phyloP scores from a whole-genome alignment of 2,888 invertebrate species.

The Synanthedon tipuliformis region DNA sequence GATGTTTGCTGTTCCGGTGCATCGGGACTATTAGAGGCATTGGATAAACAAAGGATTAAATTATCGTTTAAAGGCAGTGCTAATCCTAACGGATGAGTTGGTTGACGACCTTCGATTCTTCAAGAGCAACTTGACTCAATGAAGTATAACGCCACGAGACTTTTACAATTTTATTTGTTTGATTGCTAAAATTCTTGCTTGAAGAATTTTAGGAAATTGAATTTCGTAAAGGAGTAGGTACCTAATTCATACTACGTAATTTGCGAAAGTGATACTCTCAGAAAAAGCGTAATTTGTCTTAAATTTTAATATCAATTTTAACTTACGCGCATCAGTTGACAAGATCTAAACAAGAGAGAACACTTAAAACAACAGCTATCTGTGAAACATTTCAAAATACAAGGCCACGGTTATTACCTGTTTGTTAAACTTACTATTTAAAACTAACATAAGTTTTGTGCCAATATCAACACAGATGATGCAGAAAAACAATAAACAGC shows the following conservation, averaged over 20 bases:
- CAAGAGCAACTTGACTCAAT: conserved; percentile 7
- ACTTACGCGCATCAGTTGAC: too few relatives aligned
- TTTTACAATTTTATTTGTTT: background rate
- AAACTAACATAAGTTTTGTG: conserved; percentile 60
- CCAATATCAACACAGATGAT: conserved; percentile 59
- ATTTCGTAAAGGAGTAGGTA: too few relatives aligned
- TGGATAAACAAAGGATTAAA: conserved; percentile 68
- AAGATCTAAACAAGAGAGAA: too few relatives aligned
- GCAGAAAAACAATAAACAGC: conserved; percentile 62
- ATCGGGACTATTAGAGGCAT: conserved; percentile 58
- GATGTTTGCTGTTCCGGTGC: conserved; percentile 47
- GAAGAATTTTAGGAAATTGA: too few relatives aligned
- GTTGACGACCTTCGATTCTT: conserved; percentile 58
- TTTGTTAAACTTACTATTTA: conserved; percentile 48
- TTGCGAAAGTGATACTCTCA: too few relatives aligned
- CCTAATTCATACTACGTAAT: too few relatives aligned
- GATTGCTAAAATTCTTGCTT: background rate
- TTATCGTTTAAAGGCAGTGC: conserved; percentile 61
- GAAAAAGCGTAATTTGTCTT: too few relatives aligned
- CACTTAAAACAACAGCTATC: too few relatives aligned
- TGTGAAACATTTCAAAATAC: background rate
- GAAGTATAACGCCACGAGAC: background rate
- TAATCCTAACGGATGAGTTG: conserved; percentile 64
- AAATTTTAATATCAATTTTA: too few relatives aligned
- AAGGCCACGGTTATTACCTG: conserved; percentile 45